Evolutionary conservation across 2,797 vertebrate species (phyloP).

Genomic region (Lepus oiostolus): DNA sequence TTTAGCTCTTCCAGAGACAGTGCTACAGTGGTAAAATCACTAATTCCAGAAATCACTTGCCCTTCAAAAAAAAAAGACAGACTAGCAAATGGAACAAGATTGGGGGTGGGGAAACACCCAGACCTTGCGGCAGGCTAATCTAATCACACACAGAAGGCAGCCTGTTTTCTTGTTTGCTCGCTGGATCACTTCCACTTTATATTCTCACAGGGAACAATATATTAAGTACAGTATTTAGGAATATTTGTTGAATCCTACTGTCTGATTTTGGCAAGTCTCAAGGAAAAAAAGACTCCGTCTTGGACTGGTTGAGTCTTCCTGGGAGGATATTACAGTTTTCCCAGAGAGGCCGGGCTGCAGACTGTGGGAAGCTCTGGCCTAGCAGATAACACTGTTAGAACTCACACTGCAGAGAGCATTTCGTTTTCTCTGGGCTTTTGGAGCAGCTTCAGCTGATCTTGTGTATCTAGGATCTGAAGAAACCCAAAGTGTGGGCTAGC

Average conservation of each 20-base stretch:
- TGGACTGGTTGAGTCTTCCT: conserved; percentile 71
- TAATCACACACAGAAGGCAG: conserved; percentile 77
- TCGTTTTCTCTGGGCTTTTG: not conserved
- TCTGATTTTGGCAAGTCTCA: conserved; percentile 84
- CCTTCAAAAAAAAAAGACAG: not conserved
- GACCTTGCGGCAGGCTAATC: conserved; percentile 77
- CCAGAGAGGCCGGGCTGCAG: conserved; percentile 72
- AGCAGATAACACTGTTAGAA: conserved; percentile 56
- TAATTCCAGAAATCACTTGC: conserved; percentile 71
- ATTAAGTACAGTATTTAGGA: conserved; percentile 84
- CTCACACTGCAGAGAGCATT: conserved; percentile 31
- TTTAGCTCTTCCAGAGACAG: conserved; percentile 43
- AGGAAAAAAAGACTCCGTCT: conserved; percentile 80
- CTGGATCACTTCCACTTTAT: conserved; percentile 77
- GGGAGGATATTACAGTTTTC: conserved; percentile 77
- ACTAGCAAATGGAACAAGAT: conserved; percentile 58
- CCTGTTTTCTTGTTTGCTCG: conserved; percentile 67
- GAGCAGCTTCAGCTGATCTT: conserved; percentile 12
- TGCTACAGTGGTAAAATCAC: conserved; percentile 63
- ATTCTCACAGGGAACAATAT: conserved; percentile 83
- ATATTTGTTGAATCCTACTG: conserved; percentile 84
- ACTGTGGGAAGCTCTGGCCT: conserved; percentile 76
- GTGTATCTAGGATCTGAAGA: not conserved
- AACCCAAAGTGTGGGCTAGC: not conserved
- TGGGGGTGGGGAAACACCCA: conserved; percentile 43